Percentiles rank a stretch among this genome's conserved stretches.
These are phyloP conservation scores for Agrochola lychnidis DNA, from an alignment of 2,888 invertebrate species.

Conservation along the genomic window DNA sequence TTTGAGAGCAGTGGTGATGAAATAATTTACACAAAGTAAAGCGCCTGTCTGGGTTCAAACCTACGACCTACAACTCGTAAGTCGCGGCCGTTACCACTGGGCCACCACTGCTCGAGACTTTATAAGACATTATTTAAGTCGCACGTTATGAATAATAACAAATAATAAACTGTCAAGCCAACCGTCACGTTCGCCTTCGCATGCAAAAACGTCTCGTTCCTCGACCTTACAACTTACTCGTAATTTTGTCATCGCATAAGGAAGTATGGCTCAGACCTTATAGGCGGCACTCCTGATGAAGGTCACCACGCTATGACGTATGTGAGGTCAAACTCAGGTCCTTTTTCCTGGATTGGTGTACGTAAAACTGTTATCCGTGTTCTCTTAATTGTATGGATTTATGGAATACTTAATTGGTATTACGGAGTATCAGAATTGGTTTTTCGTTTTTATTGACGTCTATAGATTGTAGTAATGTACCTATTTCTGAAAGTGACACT, in stretches of 20 bases:
- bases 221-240: constrained; percentile 29
- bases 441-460: constrained; percentile 1
- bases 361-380: constrained; percentile 9
- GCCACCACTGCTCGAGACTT: too few relatives aligned
- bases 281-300: constrained; percentile 43
- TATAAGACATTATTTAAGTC: not conserved
- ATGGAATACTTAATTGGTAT: constrained; percentile 4
- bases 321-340: constrained; percentile 31
- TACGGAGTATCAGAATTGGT: not conserved
- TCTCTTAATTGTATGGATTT: not conserved
- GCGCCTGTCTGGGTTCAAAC: too few relatives aligned
- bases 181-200: constrained; percentile 50
- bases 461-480: not conserved
- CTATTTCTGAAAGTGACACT: not conserved
- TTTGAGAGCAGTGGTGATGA: too few relatives aligned
- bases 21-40: too few relatives aligned
- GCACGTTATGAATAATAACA: constrained; percentile 19
- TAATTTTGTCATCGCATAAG: constrained; percentile 50
- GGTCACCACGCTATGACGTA: constrained; percentile 44
- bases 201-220: constrained; percentile 37
- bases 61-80: too few relatives aligned
- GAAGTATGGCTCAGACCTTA: constrained; percentile 52
- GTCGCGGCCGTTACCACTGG: too few relatives aligned
- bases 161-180: constrained; percentile 23
- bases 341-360: constrained; percentile 46